These are phyloP conservation scores for Amblyraja radiata DNA, from an alignment of 2,797 vertebrate genomes.

Conservation along the genomic window DNA sequence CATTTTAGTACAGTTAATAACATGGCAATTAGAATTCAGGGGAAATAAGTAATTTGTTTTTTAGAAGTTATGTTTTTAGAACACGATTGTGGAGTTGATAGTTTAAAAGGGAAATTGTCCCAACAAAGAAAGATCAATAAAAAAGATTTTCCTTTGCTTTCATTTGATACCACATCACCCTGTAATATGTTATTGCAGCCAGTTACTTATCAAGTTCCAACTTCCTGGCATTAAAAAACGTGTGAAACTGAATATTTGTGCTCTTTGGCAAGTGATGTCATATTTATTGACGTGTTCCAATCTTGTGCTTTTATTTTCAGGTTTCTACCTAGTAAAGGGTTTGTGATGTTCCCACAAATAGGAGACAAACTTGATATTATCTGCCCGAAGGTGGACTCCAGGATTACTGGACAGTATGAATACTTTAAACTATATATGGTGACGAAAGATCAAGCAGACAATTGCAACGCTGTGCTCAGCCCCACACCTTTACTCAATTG, in stretches of 20 bases:
- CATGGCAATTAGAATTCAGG: neutral
- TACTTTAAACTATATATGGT: constrained; percentile 98
- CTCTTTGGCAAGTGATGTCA: constrained; percentile 43
- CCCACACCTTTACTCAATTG: constrained; percentile 95
- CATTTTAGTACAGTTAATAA: neutral
- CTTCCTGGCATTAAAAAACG: neutral
- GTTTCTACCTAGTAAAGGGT: constrained; percentile 88
- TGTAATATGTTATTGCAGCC: constrained; percentile 8
- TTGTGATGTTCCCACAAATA: constrained; percentile 94
- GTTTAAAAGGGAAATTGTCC: neutral
- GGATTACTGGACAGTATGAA: constrained; percentile 78
- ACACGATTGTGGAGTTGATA: neutral
- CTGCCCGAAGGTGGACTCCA: constrained; percentile 90
- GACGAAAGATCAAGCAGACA: constrained; percentile 87
- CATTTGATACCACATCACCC: neutral
- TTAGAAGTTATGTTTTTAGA: neutral
- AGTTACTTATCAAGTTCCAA: neutral
- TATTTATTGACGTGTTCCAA: constrained; percentile 28
- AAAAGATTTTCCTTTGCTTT: neutral
- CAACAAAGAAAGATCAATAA: neutral
- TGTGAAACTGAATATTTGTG: neutral
- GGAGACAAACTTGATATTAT: constrained; percentile 99
- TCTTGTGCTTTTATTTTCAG: constrained; percentile 58
- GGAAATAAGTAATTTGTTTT: neutral
- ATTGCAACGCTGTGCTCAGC: constrained; percentile 89